A percentile compares a stretch with the other conserved stretches of the same genome.
phyloP scores from a whole-genome alignment of 2,797 vertebrate genomes.

The Tarsius wallacei region DNA sequence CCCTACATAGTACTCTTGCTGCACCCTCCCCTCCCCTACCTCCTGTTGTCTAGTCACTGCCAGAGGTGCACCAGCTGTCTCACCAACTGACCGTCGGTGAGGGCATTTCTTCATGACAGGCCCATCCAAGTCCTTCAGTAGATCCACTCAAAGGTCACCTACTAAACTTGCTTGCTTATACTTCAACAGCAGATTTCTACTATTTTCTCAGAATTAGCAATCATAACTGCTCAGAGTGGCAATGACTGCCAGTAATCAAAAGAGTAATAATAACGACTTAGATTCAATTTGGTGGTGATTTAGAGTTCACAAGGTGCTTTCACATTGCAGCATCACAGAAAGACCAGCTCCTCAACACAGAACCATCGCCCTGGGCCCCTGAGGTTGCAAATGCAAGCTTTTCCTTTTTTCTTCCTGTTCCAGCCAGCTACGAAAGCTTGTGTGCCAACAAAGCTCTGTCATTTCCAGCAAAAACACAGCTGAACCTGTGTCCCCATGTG shows the following conservation, averaged over 20 bases:
- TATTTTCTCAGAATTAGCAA: not conserved
- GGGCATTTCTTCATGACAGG: not conserved
- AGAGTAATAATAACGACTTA: not conserved
- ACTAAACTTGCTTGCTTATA: not conserved
- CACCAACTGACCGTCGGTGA: fast-evolving
- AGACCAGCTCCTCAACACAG: fast-evolving
- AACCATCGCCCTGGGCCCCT: too few relatives aligned
- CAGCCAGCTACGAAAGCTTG: not conserved
- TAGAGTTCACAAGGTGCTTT: not conserved
- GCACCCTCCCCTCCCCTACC: too few relatives aligned
- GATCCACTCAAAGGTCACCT: not conserved
- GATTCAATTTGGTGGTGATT: not conserved
- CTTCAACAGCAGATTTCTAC: not conserved
- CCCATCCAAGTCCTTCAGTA: too few relatives aligned
- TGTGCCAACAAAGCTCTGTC: slow-evolving; percentile 53
- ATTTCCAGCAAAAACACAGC: slow-evolving; percentile 3
- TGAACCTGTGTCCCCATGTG: not conserved
- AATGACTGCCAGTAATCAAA: not conserved
- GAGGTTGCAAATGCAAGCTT: not conserved
- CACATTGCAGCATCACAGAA: not conserved
- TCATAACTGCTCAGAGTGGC: not conserved
- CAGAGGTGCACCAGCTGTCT: fast-evolving
- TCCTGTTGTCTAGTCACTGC: not conserved
- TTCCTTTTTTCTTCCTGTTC: not conserved
- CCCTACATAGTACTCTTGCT: not conserved